Base-by-base conservation (phyloP, 1,140 invertebrate genomes). In the Lethocerus indicus region DNA sequence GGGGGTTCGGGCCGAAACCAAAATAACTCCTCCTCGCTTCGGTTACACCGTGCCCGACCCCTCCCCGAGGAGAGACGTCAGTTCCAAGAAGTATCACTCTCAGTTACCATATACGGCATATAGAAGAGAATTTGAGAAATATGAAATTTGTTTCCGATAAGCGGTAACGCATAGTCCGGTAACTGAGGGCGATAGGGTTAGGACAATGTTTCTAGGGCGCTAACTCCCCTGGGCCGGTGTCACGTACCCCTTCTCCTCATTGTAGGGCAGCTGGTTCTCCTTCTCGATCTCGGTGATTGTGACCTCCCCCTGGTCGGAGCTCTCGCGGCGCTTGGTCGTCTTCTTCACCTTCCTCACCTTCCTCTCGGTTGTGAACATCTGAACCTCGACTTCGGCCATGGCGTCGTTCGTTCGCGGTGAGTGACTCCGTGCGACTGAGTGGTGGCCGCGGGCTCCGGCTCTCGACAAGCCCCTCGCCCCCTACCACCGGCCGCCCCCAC, bases 341-440 rank as follows among this genome's bases (percentile, higher is more conserved):
- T 87, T 89, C 73, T 87, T 87, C 69, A 85, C 81, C 76, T 87
- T 87, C 67, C 82, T 81, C 64, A 83, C 81, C 70, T 87, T 87
- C 65, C 81, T 77, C 71, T 85, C 81, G 57, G 81, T 82, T 60
- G 79, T 79, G 65, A 76, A 83, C 72, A 83, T 80, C 72, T 79
- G 76, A 52, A 80, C 76, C 67, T 87, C 84, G 63, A 87, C 83
- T 72, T 87, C 84, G 65, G 82, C 83, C 83, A 88, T 86, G 66
- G 46, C 36, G 13, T 46, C 28, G 42, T 39, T 47, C 21, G 35
- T 32, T 51, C 43, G 47, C 47, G 23, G 20, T 29, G 41, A 50
- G n/a, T 52, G 21, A 37, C 16, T 49, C 23, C 23, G 35, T 35
- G 35, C 27, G 39, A 23, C 36, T 43, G 49, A 24, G 48, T 44